Conservation (phyloP, 2,113 vertebrate genomes). For the Danio rerio region GRCz12tu NC_133181.1:30007501-30008000, state of each 20-base stretch:
- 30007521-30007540: slow-evolving; percentile 67
- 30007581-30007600: slow-evolving; percentile 70
- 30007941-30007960: slow-evolving; percentile 1
- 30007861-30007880: neutral
- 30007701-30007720: slow-evolving; percentile 82
- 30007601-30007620: slow-evolving; percentile 72
- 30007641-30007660: slow-evolving; percentile 70
- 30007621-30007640: slow-evolving; percentile 74
- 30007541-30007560: slow-evolving; percentile 63
- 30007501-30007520: slow-evolving; percentile 56
- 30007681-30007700: slow-evolving; percentile 65
- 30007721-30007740: slow-evolving; percentile 82
- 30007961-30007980: slow-evolving; percentile 5
- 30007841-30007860: neutral
- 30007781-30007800: neutral
- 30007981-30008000: slow-evolving; percentile 12
- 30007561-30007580: slow-evolving; percentile 61
- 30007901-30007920: neutral
- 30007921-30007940: neutral
- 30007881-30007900: neutral
- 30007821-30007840: neutral
- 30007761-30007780: neutral
- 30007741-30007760: slow-evolving; percentile 65
- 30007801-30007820: neutral
- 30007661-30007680: slow-evolving; percentile 60